phyloP scores from a whole-genome alignment of 1,140 invertebrate species.

The Caenorhabditis brenneri region DNA sequence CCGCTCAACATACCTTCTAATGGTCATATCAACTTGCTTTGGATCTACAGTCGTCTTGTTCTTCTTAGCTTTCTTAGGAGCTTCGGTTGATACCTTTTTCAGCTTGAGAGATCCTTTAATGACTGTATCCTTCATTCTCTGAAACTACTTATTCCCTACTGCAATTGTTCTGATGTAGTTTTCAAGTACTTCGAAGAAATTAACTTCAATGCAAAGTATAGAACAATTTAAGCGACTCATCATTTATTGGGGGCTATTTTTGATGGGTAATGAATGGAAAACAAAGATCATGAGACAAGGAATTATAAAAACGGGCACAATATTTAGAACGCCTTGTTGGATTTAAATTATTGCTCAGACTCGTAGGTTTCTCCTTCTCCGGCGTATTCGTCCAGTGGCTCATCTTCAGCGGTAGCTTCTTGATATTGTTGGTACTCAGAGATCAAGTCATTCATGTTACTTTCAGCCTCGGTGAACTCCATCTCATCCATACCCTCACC shows the following conservation, averaged over 20 bases:
- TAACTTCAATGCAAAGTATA: neutral
- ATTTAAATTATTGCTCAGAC: neutral
- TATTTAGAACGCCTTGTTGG: neutral
- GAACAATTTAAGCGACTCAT: neutral
- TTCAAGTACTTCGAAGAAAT: no score
- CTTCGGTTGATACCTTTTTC: conserved; percentile 59
- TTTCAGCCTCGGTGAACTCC: conserved; percentile 79
- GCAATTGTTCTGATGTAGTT: no score
- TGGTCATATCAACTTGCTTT: conserved; percentile 67
- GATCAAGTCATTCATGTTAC: conserved; percentile 83
- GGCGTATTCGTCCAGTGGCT: conserved; percentile 49
- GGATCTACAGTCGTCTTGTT: conserved; percentile 65
- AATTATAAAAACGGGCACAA: neutral
- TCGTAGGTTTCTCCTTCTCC: conserved; percentile 40
- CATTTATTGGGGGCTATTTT: neutral
- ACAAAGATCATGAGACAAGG: neutral
- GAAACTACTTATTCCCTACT: neutral
- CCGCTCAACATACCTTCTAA: conserved; percentile 45
- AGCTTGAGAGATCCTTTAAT: conserved; percentile 65
- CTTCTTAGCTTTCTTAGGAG: conserved; percentile 54
- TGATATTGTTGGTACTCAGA: conserved; percentile 84
- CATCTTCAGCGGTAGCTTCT: conserved; percentile 55
- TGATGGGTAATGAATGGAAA: neutral
- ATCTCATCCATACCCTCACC: conserved; percentile 75
- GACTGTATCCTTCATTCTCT: conserved; percentile 57